A percentile compares a stretch with the other conserved stretches of the same genome.
Conservation (phyloP, 1,140 invertebrate genomes). For the Helicorthomorpha holstii region DNA sequence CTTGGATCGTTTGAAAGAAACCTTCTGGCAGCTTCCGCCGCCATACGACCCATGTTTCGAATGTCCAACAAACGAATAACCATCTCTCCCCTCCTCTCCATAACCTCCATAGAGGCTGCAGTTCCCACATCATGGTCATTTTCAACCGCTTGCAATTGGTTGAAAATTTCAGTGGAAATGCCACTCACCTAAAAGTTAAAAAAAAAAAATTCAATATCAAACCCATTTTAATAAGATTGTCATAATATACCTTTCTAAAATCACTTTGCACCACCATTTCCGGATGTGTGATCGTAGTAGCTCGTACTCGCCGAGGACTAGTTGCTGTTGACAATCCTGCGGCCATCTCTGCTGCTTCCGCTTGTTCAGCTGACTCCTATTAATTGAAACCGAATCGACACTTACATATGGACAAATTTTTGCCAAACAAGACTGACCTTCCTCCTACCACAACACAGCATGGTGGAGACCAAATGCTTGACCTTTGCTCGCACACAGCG, state of each 20-base stretch:
- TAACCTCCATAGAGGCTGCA: slow-evolving; percentile 71
- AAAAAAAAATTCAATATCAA: background rate
- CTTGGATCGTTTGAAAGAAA: slow-evolving; percentile 35
- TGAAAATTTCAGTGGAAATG: slow-evolving; percentile 87
- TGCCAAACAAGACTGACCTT: slow-evolving; percentile 14
- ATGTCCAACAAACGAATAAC: slow-evolving; percentile 76
- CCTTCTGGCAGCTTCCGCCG: slow-evolving; percentile 62
- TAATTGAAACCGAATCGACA: background rate
- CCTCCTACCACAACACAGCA: slow-evolving; percentile 23
- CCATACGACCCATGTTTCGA: slow-evolving; percentile 52
- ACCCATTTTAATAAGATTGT: background rate
- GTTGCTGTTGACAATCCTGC: slow-evolving; percentile 50
- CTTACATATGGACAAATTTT: background rate
- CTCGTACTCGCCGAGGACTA: slow-evolving; percentile 51
- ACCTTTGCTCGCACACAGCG: slow-evolving; percentile 16
- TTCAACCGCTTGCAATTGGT: slow-evolving; percentile 86
- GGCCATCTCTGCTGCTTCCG: slow-evolving; percentile 14
- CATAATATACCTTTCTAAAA: slow-evolving; percentile 59
- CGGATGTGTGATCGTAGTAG: slow-evolving; percentile 29
- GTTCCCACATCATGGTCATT: slow-evolving; percentile 85
- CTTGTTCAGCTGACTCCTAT: background rate
- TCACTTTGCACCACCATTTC: slow-evolving; percentile 84
- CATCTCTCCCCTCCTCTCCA: slow-evolving; percentile 84
- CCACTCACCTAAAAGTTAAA: slow-evolving; percentile 55
- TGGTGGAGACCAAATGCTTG: slow-evolving; percentile 16